phyloP scores from a whole-genome alignment of 2,113 vertebrate genomes.

The Romanogobio albipinnatus region DNA sequence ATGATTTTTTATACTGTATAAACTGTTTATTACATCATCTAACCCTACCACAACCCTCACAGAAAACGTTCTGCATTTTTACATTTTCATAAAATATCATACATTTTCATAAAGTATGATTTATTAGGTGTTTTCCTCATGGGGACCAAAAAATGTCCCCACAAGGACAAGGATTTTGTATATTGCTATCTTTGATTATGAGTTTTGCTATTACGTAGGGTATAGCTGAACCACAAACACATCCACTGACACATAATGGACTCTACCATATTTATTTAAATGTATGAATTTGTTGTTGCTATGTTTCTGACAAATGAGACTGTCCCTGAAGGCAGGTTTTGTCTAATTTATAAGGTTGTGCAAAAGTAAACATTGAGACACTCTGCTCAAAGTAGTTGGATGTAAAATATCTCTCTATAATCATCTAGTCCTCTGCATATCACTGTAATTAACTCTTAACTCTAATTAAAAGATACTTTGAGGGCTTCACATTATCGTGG shows the following conservation, averaged over 20 bases:
- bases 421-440: slow-evolving; percentile 6
- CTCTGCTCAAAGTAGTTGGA: background rate
- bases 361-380: background rate
- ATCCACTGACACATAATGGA: background rate
- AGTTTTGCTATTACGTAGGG: too few relatives aligned
- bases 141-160: too few relatives aligned
- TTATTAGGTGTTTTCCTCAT: too few relatives aligned
- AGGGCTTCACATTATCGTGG: background rate
- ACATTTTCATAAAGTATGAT: too few relatives aligned
- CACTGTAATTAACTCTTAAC: background rate
- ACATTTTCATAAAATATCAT: too few relatives aligned
- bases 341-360: background rate
- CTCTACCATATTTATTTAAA: background rate
- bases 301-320: background rate
- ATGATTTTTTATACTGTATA: too few relatives aligned
- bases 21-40: too few relatives aligned
- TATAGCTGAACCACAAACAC: too few relatives aligned
- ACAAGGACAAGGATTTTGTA: too few relatives aligned
- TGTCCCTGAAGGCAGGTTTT: background rate
- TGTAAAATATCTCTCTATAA: slow-evolving; percentile 1
- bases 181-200: too few relatives aligned
- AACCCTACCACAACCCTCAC: too few relatives aligned
- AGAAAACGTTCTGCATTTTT: too few relatives aligned
- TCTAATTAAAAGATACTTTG: slow-evolving; percentile 5
- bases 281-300: background rate